Conservation (phyloP, 1,140 invertebrate species). For the Arion vulgaris region DNA sequence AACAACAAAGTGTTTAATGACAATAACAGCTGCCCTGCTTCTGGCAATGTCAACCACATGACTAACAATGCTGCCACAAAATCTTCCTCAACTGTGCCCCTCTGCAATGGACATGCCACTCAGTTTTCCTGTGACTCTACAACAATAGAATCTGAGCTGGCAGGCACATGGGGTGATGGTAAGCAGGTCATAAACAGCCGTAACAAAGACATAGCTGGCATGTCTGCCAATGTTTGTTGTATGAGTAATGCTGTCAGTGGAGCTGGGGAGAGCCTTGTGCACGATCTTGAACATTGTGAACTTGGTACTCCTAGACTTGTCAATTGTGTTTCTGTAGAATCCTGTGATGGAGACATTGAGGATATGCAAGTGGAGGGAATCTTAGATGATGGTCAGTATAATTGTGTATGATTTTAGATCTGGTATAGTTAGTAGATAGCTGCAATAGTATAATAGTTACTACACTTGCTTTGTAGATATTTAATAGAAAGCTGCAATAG, state of each 20-base stretch:
- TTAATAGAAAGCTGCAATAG: too few relatives aligned
- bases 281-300: slow-evolving; percentile 13
- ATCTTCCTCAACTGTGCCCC: neutral
- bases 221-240: slow-evolving; percentile 19
- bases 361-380: slow-evolving; percentile 37
- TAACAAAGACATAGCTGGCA: neutral
- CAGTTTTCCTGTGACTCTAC: slow-evolving; percentile 22
- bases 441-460: too few relatives aligned
- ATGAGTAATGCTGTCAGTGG: slow-evolving; percentile 23
- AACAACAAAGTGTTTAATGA: neutral
- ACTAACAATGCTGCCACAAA: neutral
- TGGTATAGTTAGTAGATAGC: too few relatives aligned
- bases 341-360: slow-evolving; percentile 42
- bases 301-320: slow-evolving; percentile 17
- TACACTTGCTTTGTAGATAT: too few relatives aligned
- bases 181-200: neutral
- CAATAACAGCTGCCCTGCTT: neutral
- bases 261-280: slow-evolving; percentile 28
- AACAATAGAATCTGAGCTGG: neutral
- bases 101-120: slow-evolving; percentile 34
- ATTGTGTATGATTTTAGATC: neutral
- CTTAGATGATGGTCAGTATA: slow-evolving; percentile 19
- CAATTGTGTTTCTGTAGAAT: slow-evolving; percentile 40
- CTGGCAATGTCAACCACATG: neutral
- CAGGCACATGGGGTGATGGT: neutral